Evolutionary conservation across 64 coral and sea anemone species (phyloP), one percentile per base, ranked within the genome.

Genomic region (Stichodactyla mertensii): DNA sequence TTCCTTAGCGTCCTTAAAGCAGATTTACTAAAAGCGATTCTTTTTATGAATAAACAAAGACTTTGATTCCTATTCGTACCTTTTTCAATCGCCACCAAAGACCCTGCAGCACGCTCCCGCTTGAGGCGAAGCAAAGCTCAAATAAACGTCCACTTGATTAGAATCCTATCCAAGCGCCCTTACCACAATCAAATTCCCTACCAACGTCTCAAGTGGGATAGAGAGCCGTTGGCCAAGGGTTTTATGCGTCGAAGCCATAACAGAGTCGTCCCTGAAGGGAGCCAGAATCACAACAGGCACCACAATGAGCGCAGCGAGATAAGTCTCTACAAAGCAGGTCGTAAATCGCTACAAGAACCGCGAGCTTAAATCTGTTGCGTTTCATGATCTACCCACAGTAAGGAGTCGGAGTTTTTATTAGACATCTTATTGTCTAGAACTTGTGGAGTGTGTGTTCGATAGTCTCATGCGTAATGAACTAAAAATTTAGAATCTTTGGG

Each of bases 221-320:
- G 69, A 27, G 7, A 13, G 22, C 69, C 4, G 36, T 74, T 31
- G 9, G 69, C 10, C 36, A 74, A 74, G 24, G 26, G 56, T 58
- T 74, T 74, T 69, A 69, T 69, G n/a, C 2, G 64, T 69, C 64
- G 69, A 28, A 74, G 36, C 69, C 69, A 74, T 74, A 74, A 74
- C 24, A 74, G 69, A 31, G 69, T 9, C 12, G 1, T n/a, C 69
- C 23, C 69, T 74, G 7, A 31, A 74, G 69, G 69, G 69, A 74
- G 26, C 10, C 69, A 14, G 4, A 0, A 5, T 7, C 69, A 74
- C 69, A 74, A 74, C 69, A 74, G 69, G 69, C 1, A 26, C 69
- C 69, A 74, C 22, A 27, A 74, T 74, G 11, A 27, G 6, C 69
- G 23, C 69, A 74, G 69, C 69, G 26, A 74, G 69, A 74, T 1